Conservation (phyloP, 2,888 invertebrate species). For the Pecten maximus region DNA sequence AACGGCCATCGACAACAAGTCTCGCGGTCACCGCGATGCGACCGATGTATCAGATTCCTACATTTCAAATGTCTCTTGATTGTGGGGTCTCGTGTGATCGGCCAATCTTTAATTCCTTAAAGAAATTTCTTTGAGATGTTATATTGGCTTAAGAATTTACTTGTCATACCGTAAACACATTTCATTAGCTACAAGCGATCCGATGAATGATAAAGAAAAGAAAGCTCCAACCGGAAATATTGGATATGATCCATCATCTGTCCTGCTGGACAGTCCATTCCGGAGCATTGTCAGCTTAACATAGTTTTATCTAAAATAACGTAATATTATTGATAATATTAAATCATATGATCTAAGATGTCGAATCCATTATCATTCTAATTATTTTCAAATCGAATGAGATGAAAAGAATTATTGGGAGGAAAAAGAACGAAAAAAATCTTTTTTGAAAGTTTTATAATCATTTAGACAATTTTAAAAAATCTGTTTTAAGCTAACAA, state of each 20-base stretch:
- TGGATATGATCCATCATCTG: slow-evolving; percentile 26
- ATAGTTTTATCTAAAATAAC: neutral
- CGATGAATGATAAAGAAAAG: slow-evolving; percentile 19
- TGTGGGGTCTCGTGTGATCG: neutral
- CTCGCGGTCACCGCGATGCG: neutral
- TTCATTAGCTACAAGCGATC: slow-evolving; percentile 35
- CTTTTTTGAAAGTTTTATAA: too few relatives aligned
- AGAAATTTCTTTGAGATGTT: slow-evolving; percentile 23
- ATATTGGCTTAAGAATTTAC: slow-evolving; percentile 23
- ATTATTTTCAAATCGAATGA: too few relatives aligned
- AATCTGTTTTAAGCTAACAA: neutral
- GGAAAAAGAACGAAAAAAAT: too few relatives aligned
- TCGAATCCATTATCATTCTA: too few relatives aligned
- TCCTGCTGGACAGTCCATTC: neutral
- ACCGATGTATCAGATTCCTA: neutral
- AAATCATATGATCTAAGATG: too few relatives aligned
- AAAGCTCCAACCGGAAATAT: slow-evolving; percentile 33
- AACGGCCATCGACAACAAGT: neutral
- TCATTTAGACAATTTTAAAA: neutral
- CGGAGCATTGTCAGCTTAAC: neutral
- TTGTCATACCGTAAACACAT: slow-evolving; percentile 35
- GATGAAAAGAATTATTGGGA: too few relatives aligned
- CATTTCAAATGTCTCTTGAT: slow-evolving; percentile 5
- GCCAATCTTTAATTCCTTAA: slow-evolving; percentile 16
- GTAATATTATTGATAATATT: too few relatives aligned